Evolutionary conservation across 2,797 vertebrate genomes (phyloP), one percentile per base, ranked within the genome.

Genomic region (Danio kyathit): DNA sequence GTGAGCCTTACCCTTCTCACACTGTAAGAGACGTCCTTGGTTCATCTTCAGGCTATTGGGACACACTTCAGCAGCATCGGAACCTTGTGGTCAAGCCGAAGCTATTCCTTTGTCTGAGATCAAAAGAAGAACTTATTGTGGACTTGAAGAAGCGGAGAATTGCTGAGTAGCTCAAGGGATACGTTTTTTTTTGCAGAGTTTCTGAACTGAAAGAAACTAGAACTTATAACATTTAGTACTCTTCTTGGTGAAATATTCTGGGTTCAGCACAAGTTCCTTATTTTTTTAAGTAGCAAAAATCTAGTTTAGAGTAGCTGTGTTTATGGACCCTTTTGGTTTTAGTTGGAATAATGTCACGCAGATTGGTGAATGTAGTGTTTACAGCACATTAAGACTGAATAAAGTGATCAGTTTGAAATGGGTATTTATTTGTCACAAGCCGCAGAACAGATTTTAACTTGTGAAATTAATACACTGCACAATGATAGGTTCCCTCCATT

Each of bases 21-120:
- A 76, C 60, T 82, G 67, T 67, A 72, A 56, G 60, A 80, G 49
- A 77, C 43, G 67, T 54, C 79, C 49, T 76, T 69, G 65, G 79
- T 72, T 70, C 41, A 57, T 77, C 67, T 16, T 81, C 5, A 6
- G 67, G 12, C 49, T 74, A 67, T 54, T 54, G 29, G 71, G 82
- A 75, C 65, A 69, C 11, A 61, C 52, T 79, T 49, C 44, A 72
- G 72, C 48, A 44, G 72, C 46, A 67, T 63, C 57, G 44, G 65
- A 43, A 74, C 65, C 21, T 69, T 10, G 7, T 56, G 72, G 71
- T 65, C 69, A 75, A n/a, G 41, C 41, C 64, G 57, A 75, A 79
- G 48, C 49, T 56, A 71, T 76, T 11, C 21, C 57, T 70, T 64
- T 64, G 64, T 70, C 61, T 54, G 40, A 61, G 21, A 64, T 70